Conservation (phyloP, 2,113 vertebrate species). For the Sturnira hondurensis region DNA sequence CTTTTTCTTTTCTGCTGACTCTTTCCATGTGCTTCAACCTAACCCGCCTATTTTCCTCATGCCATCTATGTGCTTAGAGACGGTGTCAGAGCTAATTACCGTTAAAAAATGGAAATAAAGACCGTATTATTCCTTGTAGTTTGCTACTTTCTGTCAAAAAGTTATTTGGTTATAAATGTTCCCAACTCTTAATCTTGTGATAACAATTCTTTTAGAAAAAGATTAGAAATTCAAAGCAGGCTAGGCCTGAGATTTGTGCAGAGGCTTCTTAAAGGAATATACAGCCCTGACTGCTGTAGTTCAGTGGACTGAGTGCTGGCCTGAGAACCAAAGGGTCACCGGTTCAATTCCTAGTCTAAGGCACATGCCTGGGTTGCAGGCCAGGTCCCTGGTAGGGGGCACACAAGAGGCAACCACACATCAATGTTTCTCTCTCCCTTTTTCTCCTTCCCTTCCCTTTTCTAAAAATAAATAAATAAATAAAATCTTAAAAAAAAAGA, state of each 20-base stretch:
- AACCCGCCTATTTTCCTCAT: neutral
- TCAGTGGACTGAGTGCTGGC: no score
- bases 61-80: neutral
- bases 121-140: neutral
- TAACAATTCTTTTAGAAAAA: conserved; percentile 33
- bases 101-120: neutral
- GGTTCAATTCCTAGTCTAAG: no score
- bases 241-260: conserved; percentile 32
- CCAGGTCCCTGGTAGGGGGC: no score
- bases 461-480: no score
- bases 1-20: neutral
- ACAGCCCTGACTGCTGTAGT: no score
- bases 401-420: no score
- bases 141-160: conserved; percentile 50
- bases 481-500: neutral
- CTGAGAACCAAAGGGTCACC: no score
- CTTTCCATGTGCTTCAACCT: neutral
- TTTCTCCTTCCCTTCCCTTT: no score
- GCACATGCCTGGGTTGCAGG: no score
- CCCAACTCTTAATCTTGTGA: conserved; percentile 23
- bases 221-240: conserved; percentile 46
- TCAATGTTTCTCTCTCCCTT: no score
- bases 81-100: neutral
- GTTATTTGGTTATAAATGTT: neutral
- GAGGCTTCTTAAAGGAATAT: conserved; percentile 23